Base-by-base conservation (phyloP, 2,888 invertebrate genomes). In the Thecocarcelia acutangulata region DNA sequence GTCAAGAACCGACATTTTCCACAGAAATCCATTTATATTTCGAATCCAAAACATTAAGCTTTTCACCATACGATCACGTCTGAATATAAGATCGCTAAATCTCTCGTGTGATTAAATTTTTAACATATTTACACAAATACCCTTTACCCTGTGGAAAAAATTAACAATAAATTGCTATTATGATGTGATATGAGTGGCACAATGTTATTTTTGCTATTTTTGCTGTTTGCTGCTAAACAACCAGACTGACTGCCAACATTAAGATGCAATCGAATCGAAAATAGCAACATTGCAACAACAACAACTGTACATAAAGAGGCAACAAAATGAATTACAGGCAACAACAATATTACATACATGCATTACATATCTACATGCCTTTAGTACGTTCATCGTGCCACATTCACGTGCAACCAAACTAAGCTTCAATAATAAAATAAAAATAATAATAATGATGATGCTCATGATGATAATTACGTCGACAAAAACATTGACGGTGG, bases 391-490 rank as follows among this genome's bases (percentile, higher is more conserved):
- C 50, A 61, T 46, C 52, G 40, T 59, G 56, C 81, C 84, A 84
- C 80, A 75, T 83, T 24, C 78, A 83, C 80, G 63, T 69, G 42
- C 81, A 66, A 78, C 84, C 58, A 84, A 83, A 85, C 87, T 86
- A 85, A 85, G 84, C 87, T 87, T 86, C 85, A 86, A 85, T 86
- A 87, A 85, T 86, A 85, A n/a, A n/a, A 87, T 85, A 87, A 87
- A 87, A 73, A 42, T 24, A 77, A 87, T 87, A 78, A 82, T 69
- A 73, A 87, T 87, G 87, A 85, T 85, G 85, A 86, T 28, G 86
- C 86, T 84, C 86, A 86, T 77, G 86, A 59, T 48, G 70, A 68
- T 70, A 63, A 68, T 64, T 64, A 50, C 44, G 50, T 24, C 70
- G 46, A 52, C 42, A 50, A 61, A 24, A 52, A 69, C 37, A 37